phyloP scores from a whole-genome alignment of 1,140 invertebrate genomes.

The Achatina immaculata region DNA sequence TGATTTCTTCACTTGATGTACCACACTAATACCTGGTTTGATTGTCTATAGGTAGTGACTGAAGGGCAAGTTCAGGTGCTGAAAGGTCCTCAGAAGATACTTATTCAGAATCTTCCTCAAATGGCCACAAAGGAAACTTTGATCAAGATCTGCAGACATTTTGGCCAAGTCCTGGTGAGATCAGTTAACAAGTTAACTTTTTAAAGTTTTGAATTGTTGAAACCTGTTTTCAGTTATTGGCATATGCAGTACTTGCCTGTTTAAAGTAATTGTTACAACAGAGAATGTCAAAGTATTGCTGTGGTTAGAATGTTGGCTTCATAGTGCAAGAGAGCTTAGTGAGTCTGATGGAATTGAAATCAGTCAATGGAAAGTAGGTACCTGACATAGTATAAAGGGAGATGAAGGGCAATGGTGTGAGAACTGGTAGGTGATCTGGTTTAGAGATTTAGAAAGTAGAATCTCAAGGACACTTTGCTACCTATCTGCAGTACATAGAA shows the following conservation, averaged over 20 bases:
- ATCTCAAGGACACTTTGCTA: too few species aligned
- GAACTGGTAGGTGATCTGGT: too few species aligned
- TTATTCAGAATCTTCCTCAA: slow-evolving; percentile 28
- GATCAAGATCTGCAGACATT: slow-evolving; percentile 34
- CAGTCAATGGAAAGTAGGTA: too few species aligned
- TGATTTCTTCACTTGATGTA: too few species aligned
- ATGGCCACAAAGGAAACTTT: slow-evolving; percentile 35
- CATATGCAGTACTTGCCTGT: not conserved
- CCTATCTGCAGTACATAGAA: too few species aligned
- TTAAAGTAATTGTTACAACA: not conserved
- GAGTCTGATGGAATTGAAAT: too few species aligned
- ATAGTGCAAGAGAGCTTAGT: too few species aligned
- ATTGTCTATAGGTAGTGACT: not conserved
- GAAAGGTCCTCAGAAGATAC: slow-evolving; percentile 29
- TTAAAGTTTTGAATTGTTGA: not conserved
- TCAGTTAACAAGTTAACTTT: too few species aligned
- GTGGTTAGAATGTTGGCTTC: not conserved
- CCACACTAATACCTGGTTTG: not conserved
- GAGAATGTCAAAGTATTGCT: not conserved
- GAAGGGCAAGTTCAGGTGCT: slow-evolving; percentile 13
- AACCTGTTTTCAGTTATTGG: not conserved
- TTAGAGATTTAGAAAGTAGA: too few species aligned
- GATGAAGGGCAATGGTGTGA: too few species aligned
- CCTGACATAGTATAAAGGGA: too few species aligned
- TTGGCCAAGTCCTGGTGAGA: slow-evolving; percentile 33